A percentile compares a stretch with the other conserved stretches of the same genome.
Conservation (phyloP, 92 coral and sea anemone species). For the Paramuricea clavata region DNA sequence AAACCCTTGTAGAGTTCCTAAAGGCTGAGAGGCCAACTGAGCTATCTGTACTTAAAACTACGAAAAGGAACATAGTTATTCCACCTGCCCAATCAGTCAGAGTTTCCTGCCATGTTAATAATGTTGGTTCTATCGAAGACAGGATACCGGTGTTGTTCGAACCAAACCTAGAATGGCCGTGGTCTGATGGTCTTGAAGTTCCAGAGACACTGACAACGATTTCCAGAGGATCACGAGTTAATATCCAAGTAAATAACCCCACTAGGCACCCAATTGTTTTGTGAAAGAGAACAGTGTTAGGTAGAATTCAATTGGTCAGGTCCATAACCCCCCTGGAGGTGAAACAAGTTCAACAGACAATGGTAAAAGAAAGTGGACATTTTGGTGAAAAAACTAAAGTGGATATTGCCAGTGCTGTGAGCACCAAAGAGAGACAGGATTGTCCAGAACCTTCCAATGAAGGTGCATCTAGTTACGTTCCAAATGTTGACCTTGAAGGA, state of each 20-base stretch:
- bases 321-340: conserved; percentile 70
- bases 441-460: no score
- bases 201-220: conserved; percentile 68
- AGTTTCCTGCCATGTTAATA: conserved; percentile 66
- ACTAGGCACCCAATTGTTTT: conserved; percentile 32
- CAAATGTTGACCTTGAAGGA: no score
- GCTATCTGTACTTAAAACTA: conserved; percentile 35
- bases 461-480: no score
- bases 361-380: no score
- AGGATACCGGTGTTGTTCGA: conserved; percentile 74
- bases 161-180: conserved; percentile 59
- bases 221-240: conserved; percentile 17
- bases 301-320: conserved; percentile 53
- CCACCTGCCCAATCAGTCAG: conserved; percentile 62
- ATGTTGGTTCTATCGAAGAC: conserved; percentile 56
- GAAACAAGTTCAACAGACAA: no score
- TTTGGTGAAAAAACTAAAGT: no score
- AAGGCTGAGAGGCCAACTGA: conserved; percentile 32
- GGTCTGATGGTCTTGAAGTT: conserved; percentile 67
- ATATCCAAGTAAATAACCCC: conserved; percentile 28
- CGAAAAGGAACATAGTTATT: conserved; percentile 50
- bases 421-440: no score
- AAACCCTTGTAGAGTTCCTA: conserved; percentile 53
- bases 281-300: conserved; percentile 55
- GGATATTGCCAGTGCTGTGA: no score